Evolutionary conservation across 2,888 invertebrate genomes (phyloP), one percentile per base, ranked within the genome.

Genomic region (Thereva unica): DNA sequence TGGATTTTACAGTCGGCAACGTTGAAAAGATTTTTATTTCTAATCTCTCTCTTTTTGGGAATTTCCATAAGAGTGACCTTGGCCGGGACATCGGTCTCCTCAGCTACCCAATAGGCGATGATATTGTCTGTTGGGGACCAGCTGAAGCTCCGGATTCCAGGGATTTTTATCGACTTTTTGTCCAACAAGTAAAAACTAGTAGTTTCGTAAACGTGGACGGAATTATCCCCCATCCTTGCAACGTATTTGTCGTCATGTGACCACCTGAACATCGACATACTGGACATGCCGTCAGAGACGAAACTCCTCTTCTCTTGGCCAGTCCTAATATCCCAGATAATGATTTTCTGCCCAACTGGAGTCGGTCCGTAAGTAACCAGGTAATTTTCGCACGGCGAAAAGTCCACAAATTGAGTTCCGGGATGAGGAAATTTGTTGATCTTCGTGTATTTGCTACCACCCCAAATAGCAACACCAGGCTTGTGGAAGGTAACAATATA

Each of bases 71-170:
- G 85, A 0, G 93, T 95, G 1, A 98, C 97, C 75, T 96, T 87
- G 1, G 97, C 97, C 7, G 98, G 97, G 1, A 95, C 95, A 77
- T 95, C 93, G 76, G 97, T 95, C 77, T 95, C 91, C 82, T 99
- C 99, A 0, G 97, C 95, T 4, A 97, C 96, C 97, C 98, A 99
- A 80, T 97, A 99, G 0, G 97, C 97, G 54, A 99, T 87, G 42
- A 93, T 86, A 77, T 97, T 97, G 78, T 97, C 96, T 0, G 96
- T 92, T 0, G 99, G 98, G 0, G 97, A 98, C 98, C 99, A 99
- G 73, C 92, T 91, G 82, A 99, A 98, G 76, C 97, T 96, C 71
- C 93, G 84, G 74, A 95, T 93, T 47, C 93, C 93, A 5, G 88
- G 85, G 50, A 93, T 90, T 79, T 95, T 97, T 67, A 98, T 89